Base-by-base conservation (phyloP, 30 jellyfish, hydroid and myxozoan genomes). In the Cassiopea xamachana region DNA sequence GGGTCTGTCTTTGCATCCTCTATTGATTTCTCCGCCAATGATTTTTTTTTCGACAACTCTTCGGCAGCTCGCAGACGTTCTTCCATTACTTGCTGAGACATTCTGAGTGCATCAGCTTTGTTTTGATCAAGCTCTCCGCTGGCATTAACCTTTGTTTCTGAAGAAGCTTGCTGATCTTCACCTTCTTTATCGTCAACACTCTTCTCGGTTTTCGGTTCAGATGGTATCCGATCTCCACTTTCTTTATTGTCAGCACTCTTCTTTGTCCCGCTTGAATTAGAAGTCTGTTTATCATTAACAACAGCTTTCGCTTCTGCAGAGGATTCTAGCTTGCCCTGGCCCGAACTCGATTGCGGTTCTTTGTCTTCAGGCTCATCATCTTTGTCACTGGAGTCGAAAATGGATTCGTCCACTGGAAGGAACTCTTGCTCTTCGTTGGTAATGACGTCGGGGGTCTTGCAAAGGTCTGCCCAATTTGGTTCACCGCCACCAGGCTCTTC, bases 21-120 rank as follows among this genome's bases (percentile, higher is more conserved):
- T 27, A 27, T 27, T 27, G 39, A 27, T 27, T 27, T 27, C 39
- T 27, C 12, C 64, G 64, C 64, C 64, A 55, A 3, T 6, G 64
- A 10, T 10, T 71, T n/a, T 43, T 71, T 71, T 1, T 19, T 71
- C 27, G 80, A 71, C 6, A 27, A 9, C 55, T 43, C 55, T 19
- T 51, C 51, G 49, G 77, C 85, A 0, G 80, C 85, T n/a, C 92
- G 92, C 46, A 84, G 60, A 49, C 92, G 69, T 44, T 86, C 93
- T 6, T 75, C 73, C 7, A 75, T 17, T 7, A 60, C 77, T 60
- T 73, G 48, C 62, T 86, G 87, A 1, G 87, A 75, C 51, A 18
- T 69, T 8, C 62, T 47, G 39, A 75, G 12, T 1, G 12, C 84
- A 46, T 87, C 94, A 10, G 3, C 68, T 7, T 88, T 87, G 27